These are phyloP conservation scores for Coleophora flavipennella DNA, from an alignment of 2,888 invertebrate species.

Conservation along the genomic window DNA sequence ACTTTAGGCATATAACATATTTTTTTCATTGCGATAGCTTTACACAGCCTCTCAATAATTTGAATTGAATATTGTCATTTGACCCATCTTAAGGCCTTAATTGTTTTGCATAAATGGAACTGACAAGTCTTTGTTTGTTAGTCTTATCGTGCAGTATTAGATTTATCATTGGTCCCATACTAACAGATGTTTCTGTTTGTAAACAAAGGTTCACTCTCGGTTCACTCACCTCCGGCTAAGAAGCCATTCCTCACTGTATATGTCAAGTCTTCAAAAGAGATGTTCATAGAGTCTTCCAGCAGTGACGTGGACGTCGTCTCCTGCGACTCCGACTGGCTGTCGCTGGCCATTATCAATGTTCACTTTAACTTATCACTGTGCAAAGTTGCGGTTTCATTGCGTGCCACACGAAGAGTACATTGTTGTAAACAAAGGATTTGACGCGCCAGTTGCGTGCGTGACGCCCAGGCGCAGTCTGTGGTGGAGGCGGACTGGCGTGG, in stretches of 20 bases:
- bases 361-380: slow-evolving; percentile 25
- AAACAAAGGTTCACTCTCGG: no score
- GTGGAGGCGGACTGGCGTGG: slow-evolving; percentile 15
- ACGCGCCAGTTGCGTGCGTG: slow-evolving; percentile 20
- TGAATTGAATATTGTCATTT: no score
- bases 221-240: slow-evolving; percentile 65
- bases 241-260: slow-evolving; percentile 76
- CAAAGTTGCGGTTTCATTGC: slow-evolving; percentile 34
- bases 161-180: no score
- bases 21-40: no score
- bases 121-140: no score
- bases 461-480: slow-evolving; percentile 28
- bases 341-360: slow-evolving; percentile 42
- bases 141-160: no score
- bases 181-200: slow-evolving; percentile 7
- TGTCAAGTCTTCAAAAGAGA: slow-evolving; percentile 77
- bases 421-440: slow-evolving; percentile 47
- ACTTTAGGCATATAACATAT: no score
- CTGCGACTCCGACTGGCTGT: slow-evolving; percentile 46
- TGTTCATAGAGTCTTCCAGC: slow-evolving; percentile 68
- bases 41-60: no score
- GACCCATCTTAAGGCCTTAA: background rate
- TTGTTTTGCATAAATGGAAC: slow-evolving; percentile 1
- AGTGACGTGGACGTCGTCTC: slow-evolving; percentile 53
- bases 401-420: slow-evolving; percentile 45